These are phyloP conservation scores for Drosophila sp. DNA, from an alignment of 1,140 invertebrate genomes.

Conservation along the genomic window DNA sequence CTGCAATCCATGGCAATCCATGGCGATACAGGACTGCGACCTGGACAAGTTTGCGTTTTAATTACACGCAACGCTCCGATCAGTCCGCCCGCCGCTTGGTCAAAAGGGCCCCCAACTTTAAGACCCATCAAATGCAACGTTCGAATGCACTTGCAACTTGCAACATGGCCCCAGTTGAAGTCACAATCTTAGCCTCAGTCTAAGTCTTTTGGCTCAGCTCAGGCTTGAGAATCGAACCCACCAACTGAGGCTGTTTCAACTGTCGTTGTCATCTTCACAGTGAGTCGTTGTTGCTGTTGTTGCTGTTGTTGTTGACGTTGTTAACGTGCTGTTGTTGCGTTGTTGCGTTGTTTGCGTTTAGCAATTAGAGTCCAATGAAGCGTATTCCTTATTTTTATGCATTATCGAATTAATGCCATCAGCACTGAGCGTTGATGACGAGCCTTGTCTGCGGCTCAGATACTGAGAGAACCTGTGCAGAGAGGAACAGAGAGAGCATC, in stretches of 20 bases:
- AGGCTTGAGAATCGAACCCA: constrained; percentile 13
- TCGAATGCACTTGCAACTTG: constrained; percentile 49
- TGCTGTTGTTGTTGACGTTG: constrained; percentile 23
- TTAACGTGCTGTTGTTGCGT: constrained; percentile 20
- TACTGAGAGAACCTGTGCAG: neutral
- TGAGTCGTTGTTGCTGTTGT: constrained; percentile 26
- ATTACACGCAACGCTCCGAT: constrained; percentile 74
- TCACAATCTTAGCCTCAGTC: neutral
- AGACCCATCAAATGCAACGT: constrained; percentile 45
- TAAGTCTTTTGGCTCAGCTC: constrained; percentile 18
- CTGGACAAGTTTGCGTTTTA: constrained; percentile 74
- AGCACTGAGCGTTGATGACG: constrained; percentile 43
- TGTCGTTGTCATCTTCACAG: constrained; percentile 47
- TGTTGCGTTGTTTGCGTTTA: constrained; percentile 61
- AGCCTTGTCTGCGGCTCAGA: constrained; percentile 23
- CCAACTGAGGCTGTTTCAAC: constrained; percentile 29
- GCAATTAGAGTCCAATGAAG: constrained; percentile 82
- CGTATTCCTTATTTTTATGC: constrained; percentile 81
- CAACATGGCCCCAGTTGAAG: neutral
- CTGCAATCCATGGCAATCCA: neutral
- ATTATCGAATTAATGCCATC: constrained; percentile 82
- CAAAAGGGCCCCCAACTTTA: constrained; percentile 30
- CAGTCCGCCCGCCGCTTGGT: constrained; percentile 32
- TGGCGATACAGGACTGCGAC: neutral
- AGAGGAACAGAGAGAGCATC: neutral